These are phyloP conservation scores for Pteronura brasiliensis DNA, from an alignment of 2,113 vertebrate genomes.

Conservation along the genomic window DNA sequence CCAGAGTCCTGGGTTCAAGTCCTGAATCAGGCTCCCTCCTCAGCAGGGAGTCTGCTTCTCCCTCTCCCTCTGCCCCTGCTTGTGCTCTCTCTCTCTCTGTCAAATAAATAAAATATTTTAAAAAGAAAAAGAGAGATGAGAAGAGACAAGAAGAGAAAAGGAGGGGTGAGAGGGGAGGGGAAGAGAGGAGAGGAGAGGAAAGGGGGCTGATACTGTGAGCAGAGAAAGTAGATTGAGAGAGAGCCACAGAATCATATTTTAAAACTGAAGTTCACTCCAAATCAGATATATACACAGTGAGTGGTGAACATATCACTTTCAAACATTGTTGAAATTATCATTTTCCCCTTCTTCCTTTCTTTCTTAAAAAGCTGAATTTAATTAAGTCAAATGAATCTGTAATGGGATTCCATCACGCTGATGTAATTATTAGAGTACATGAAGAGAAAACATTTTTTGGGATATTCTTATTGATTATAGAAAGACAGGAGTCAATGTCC, in stretches of 20 bases:
- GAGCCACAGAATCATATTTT: not conserved
- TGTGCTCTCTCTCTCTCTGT: not conserved
- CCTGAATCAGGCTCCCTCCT: not conserved
- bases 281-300: not conserved
- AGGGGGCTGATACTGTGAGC: not conserved
- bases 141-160: rapidly evolving
- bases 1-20: not conserved
- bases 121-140: rapidly evolving
- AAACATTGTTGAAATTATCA: not conserved
- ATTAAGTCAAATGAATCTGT: not conserved
- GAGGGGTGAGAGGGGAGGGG: rapidly evolving
- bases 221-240: not conserved
- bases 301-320: not conserved
- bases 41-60: not conserved
- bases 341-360: not conserved
- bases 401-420: not conserved
- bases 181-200: rapidly evolving
- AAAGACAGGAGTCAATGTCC: not conserved
- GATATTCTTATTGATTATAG: not conserved
- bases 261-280: not conserved
- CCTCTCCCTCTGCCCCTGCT: not conserved
- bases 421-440: not conserved
- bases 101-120: not conserved
- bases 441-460: not conserved
- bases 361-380: not conserved